Percentiles rank a stretch among this genome's conserved stretches.
Evolutionary conservation across 2,797 vertebrate genomes (phyloP).

Genomic region (Catharus ustulatus): DNA sequence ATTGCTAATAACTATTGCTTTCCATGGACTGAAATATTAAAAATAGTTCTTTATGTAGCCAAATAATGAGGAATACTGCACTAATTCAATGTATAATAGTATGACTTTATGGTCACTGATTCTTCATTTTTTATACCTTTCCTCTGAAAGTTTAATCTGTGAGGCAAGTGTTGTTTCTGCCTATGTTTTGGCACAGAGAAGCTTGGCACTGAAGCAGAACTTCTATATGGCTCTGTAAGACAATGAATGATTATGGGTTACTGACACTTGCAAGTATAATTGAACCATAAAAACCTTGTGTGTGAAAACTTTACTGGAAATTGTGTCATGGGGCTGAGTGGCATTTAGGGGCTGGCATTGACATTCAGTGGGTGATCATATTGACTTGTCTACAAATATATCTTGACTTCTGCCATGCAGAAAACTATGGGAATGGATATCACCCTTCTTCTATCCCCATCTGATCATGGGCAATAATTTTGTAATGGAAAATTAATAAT

Average conservation of each 20-base stretch:
- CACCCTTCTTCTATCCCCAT: neutral
- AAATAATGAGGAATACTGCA: neutral
- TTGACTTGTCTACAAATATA: neutral
- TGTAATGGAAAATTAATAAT: neutral
- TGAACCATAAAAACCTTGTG: neutral
- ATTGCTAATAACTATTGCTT: neutral
- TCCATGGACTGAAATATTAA: neutral
- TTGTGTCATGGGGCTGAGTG: neutral
- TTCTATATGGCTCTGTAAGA: fast-evolving
- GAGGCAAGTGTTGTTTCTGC: neutral
- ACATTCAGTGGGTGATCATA: neutral
- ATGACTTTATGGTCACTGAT: neutral
- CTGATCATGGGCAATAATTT: neutral
- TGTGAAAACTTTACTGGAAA: neutral
- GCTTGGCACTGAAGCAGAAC: neutral
- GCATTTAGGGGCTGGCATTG: neutral
- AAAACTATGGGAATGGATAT: neutral
- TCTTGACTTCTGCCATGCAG: neutral
- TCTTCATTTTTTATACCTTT: neutral
- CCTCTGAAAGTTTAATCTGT: neutral
- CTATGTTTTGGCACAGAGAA: neutral
- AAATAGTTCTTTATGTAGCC: neutral
- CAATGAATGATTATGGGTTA: neutral
- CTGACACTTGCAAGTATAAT: neutral
- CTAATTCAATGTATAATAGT: neutral